phyloP scores from a whole-genome alignment of 2,888 invertebrate genomes.

The Blastobasis adustella region DNA sequence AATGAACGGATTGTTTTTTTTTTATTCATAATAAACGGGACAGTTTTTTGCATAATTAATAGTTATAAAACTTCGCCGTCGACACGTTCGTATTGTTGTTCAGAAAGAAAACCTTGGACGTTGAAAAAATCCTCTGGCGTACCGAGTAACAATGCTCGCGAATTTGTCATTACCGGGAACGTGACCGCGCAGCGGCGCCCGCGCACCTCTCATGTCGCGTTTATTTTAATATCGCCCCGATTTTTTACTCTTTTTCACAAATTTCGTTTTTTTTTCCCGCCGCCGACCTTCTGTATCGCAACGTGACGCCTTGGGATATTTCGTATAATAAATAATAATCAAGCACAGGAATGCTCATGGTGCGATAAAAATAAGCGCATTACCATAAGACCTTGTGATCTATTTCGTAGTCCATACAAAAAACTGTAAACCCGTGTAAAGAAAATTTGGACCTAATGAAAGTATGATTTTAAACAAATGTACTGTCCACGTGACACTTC shows the following conservation, averaged over 20 bases:
- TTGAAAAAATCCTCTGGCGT: constrained; percentile 51
- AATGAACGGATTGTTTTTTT: constrained; percentile 13
- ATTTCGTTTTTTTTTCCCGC: constrained; percentile 34
- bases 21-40: constrained; percentile 2
- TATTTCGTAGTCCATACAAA: constrained; percentile 16
- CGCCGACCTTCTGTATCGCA: constrained; percentile 35
- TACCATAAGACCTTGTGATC: constrained; percentile 44
- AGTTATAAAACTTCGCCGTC: constrained; percentile 50
- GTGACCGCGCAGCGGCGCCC: constrained; percentile 46
- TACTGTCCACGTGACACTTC: too few species aligned
- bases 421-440: constrained; percentile 19
- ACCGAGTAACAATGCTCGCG: constrained; percentile 54
- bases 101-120: constrained; percentile 55
- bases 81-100: constrained; percentile 60
- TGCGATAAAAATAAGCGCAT: constrained; percentile 20
- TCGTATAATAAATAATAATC: constrained; percentile 13
- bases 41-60: constrained; percentile 52
- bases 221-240: constrained; percentile 59
- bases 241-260: constrained; percentile 55
- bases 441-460: constrained; percentile 23
- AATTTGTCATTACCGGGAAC: constrained; percentile 65
- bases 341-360: constrained; percentile 18
- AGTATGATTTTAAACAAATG: constrained; percentile 22
- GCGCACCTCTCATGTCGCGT: constrained; percentile 53
- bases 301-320: constrained; percentile 50